Conservation (phyloP, 2,113 vertebrate species). For the Oophaga pumilio region DNA sequence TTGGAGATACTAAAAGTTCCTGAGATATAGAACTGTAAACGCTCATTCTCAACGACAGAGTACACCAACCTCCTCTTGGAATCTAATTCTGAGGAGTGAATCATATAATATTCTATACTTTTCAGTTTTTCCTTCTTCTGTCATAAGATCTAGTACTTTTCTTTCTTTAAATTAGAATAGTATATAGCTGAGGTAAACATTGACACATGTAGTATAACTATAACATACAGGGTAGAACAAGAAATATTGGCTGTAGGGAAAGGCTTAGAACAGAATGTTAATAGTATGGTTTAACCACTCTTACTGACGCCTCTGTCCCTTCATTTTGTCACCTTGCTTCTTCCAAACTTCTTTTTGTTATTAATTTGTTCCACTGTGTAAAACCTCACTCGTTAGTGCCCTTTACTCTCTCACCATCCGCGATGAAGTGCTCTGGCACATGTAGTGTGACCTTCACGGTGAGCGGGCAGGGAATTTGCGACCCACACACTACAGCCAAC, state of each 20-base stretch:
- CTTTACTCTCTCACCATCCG: conserved; percentile 84
- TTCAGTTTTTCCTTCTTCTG: background rate
- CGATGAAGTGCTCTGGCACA: conserved; percentile 97
- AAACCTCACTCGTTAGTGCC: conserved; percentile 25
- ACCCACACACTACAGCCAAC: conserved; percentile 93
- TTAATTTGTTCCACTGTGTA: conserved; percentile 1
- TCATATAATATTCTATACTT: background rate
- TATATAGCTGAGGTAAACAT: conserved; percentile 24
- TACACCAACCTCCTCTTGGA: background rate
- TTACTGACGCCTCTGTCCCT: conserved; percentile 23
- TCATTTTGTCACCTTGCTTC: conserved; percentile 9
- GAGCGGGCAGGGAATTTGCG: conserved; percentile 92
- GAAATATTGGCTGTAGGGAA: background rate
- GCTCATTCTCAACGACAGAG: background rate
- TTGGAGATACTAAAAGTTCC: too few species aligned
- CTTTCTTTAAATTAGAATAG: background rate
- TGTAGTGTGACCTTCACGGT: conserved; percentile 96
- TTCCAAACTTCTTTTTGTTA: background rate
- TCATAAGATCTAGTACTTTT: background rate
- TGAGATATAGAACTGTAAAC: background rate
- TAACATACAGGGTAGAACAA: background rate
- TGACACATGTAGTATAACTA: conserved; percentile 6
- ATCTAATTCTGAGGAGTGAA: background rate
- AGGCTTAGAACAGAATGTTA: conserved; percentile 16
- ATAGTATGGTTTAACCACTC: background rate